Percentiles rank a stretch among this genome's conserved stretches.
These are phyloP conservation scores for Tichodroma muraria DNA, from an alignment of 2,113 vertebrate genomes.

Conservation along the genomic window DNA sequence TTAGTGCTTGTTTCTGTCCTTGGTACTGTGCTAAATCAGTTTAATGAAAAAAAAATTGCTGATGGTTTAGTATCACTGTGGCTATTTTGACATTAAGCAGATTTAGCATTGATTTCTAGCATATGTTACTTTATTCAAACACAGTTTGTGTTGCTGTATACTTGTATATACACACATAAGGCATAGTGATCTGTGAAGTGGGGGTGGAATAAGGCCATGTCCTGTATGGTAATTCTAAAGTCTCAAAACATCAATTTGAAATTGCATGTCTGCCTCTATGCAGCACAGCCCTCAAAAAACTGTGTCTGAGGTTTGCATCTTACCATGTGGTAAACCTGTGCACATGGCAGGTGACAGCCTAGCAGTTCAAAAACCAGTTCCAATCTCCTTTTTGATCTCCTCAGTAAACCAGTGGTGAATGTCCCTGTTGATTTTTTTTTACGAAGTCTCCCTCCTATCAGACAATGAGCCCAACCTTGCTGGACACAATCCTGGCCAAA, in stretches of 20 bases:
- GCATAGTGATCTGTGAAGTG: not conserved
- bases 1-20: not conserved
- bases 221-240: not conserved
- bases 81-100: not conserved
- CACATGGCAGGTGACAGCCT: not conserved
- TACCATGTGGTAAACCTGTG: not conserved
- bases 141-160: not conserved
- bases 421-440: not conserved
- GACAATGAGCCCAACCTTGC: not conserved
- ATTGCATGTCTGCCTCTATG: not conserved
- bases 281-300: not conserved
- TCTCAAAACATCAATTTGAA: not conserved
- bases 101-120: not conserved
- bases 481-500: not conserved
- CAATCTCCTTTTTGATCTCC: not conserved
- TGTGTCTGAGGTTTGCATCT: not conserved
- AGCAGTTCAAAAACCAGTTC: not conserved
- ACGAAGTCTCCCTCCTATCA: not conserved
- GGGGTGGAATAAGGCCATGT: not conserved
- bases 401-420: not conserved
- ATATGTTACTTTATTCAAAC: not conserved
- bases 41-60: not conserved
- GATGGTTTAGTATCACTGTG: not conserved
- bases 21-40: not conserved
- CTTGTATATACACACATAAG: not conserved